A percentile compares a stretch with the other conserved stretches of the same genome.
These are phyloP conservation scores for Bradynema listronoti DNA, from an alignment of 1,140 invertebrate genomes.

Conservation along the genomic window DNA sequence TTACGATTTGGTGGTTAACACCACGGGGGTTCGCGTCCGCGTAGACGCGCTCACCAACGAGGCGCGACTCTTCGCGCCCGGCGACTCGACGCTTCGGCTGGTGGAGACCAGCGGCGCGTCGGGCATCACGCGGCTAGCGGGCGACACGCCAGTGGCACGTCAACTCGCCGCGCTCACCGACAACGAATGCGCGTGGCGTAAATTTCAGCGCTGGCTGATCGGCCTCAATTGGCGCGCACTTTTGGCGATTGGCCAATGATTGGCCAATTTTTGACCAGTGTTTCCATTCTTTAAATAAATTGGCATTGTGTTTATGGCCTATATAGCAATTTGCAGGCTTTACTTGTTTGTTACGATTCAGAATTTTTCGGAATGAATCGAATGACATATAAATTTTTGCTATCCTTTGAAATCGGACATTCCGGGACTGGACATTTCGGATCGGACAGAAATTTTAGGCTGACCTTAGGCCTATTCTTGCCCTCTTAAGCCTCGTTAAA, in stretches of 20 bases:
- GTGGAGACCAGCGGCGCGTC: conserved; percentile 26
- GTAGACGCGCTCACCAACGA: conserved; percentile 30
- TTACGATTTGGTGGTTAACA: conserved; percentile 34
- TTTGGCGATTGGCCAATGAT: conserved; percentile 20
- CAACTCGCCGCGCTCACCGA: conserved; percentile 23
- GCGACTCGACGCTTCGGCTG: conserved; percentile 26
- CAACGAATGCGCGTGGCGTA: conserved; percentile 21
- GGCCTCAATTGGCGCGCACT: conserved; percentile 44
- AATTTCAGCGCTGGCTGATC: conserved; percentile 44
- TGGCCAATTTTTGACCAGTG: no score
- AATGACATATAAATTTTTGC: no score
- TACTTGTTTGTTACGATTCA: no score
- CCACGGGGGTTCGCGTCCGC: conserved; percentile 29
- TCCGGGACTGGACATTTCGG: no score
- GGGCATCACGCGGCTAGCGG: conserved; percentile 26
- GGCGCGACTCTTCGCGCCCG: conserved; percentile 26
- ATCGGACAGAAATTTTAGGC: no score
- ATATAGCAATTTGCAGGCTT: no score
- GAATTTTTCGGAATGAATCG: no score
- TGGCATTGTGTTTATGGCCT: no score
- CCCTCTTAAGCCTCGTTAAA: no score
- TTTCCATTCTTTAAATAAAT: no score
- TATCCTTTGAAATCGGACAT: no score
- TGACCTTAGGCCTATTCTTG: no score
- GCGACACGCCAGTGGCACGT: conserved; percentile 12